Evolutionary conservation across 2,113 vertebrate genomes (phyloP).

Genomic region (Telmatochromis sp.): DNA sequence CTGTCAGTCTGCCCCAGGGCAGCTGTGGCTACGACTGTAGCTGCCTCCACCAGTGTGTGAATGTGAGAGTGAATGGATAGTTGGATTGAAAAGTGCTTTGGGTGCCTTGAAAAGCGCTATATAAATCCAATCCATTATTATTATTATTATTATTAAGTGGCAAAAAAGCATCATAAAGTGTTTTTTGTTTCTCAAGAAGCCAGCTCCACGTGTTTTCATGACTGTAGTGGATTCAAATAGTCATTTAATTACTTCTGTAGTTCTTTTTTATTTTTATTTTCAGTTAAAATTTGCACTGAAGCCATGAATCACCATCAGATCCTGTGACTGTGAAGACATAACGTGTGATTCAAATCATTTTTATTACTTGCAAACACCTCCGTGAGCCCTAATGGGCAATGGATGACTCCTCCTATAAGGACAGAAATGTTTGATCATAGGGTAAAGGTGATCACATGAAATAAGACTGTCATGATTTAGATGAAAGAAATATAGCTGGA

Average conservation of each 20-base stretch:
- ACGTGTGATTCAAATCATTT: not conserved
- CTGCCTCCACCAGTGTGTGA: too few species aligned
- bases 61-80: too few species aligned
- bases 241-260: not conserved
- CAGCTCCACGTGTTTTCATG: not conserved
- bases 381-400: not conserved
- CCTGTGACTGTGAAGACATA: not conserved
- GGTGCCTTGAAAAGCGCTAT: accelerated
- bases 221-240: not conserved
- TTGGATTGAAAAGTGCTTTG: accelerated
- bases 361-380: not conserved
- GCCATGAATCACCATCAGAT: not conserved
- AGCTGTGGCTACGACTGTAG: too few species aligned
- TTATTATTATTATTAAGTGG: not conserved
- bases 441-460: not conserved
- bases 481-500: not conserved
- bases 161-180: not conserved
- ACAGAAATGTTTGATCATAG: not conserved
- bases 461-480: not conserved
- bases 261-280: accelerated
- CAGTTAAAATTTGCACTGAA: not conserved
- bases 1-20: too few species aligned
- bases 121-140: too few species aligned
- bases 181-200: not conserved
- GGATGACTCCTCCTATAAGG: not conserved